Evolutionary conservation across 2,113 vertebrate species (phyloP).

Genomic region (Leptobrachium leishanense): DNA sequence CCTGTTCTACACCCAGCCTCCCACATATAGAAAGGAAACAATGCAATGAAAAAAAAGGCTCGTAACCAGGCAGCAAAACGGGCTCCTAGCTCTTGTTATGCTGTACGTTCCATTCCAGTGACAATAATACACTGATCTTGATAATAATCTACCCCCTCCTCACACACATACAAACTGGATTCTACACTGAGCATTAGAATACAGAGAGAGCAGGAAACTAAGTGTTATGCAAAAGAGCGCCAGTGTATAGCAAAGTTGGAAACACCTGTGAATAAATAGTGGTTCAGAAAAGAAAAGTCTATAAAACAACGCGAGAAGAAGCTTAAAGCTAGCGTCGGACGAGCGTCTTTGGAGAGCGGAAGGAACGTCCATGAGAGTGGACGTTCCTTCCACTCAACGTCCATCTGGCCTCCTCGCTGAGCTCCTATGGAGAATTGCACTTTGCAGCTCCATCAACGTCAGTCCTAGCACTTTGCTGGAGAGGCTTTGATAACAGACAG

Average conservation of each 20-base stretch:
- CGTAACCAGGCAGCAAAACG: conserved; percentile 30
- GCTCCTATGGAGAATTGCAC: no score
- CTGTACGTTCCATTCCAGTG: neutral
- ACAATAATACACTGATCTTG: conserved; percentile 12
- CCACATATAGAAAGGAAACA: conserved; percentile 10
- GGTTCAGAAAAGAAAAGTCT: conserved; percentile 18
- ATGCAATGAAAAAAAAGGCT: conserved; percentile 1
- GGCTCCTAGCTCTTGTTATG: conserved; percentile 5
- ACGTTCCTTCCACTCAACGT: no score
- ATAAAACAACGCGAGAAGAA: neutral
- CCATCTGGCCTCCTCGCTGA: no score
- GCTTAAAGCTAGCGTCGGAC: no score
- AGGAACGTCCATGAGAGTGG: no score
- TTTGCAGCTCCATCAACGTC: no score
- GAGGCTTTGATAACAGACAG: no score
- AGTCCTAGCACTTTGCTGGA: no score
- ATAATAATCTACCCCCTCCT: neutral
- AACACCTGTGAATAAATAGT: neutral
- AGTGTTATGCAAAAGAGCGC: no score
- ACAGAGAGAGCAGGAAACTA: neutral
- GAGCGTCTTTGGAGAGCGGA: no score
- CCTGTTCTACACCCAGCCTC: neutral
- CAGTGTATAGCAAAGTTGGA: neutral
- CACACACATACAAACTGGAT: neutral
- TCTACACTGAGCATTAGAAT: neutral